Percentiles rank a stretch among this genome's conserved stretches.
Evolutionary conservation across 2,888 invertebrate species (phyloP).

Genomic region (Chymomyza amoena): DNA sequence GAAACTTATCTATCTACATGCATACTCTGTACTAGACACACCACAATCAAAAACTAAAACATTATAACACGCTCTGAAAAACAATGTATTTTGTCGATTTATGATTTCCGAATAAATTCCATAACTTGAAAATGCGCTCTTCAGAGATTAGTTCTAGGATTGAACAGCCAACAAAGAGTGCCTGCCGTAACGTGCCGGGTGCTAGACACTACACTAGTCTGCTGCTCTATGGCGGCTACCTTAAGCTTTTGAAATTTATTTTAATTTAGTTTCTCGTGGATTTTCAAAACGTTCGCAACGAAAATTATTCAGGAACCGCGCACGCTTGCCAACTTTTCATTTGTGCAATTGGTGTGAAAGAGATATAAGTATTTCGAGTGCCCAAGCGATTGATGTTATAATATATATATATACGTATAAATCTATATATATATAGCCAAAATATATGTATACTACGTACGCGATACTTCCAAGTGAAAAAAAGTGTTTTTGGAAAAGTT

Average conservation of each 20-base stretch:
- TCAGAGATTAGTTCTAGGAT: background rate
- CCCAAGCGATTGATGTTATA: constrained; percentile 62
- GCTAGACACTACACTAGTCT: constrained; percentile 15
- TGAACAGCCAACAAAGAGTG: background rate
- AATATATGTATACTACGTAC: constrained; percentile 23
- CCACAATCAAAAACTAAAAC: constrained; percentile 25
- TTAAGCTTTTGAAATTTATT: constrained; percentile 54
- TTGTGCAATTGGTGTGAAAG: constrained; percentile 66
- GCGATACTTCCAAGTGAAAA: constrained; percentile 43
- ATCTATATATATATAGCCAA: constrained; percentile 17
- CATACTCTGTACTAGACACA: background rate
- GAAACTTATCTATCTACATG: constrained; percentile 46
- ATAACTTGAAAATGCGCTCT: constrained; percentile 12
- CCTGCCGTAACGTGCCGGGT: background rate
- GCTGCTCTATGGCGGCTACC: constrained; percentile 29
- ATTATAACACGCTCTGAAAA: constrained; percentile 35
- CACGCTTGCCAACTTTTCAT: constrained; percentile 33
- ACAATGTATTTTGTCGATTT: constrained; percentile 56
- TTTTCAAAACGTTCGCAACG: constrained; percentile 62
- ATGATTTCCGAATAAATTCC: constrained; percentile 68
- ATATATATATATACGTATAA: constrained; percentile 33
- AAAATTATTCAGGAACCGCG: constrained; percentile 25
- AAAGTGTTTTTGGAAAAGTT: constrained; percentile 46
- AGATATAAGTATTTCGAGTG: constrained; percentile 70
- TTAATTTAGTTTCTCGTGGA: constrained; percentile 72